A percentile compares a stretch with the other conserved stretches of the same genome.
Conservation (phyloP, 1,140 invertebrate genomes). For the Acromyrmex echinatior region DNA sequence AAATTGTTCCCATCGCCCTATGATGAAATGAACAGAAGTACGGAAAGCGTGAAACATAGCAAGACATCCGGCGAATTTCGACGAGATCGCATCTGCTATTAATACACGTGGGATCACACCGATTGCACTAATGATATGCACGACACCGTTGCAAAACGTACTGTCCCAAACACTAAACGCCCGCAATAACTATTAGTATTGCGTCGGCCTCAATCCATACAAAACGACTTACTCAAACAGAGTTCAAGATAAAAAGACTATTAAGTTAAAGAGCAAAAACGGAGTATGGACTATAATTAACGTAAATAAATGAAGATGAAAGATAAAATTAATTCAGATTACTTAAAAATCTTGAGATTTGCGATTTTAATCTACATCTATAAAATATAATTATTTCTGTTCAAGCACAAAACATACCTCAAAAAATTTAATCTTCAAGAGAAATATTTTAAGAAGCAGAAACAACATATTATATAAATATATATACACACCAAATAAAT, state of each 20-base stretch:
- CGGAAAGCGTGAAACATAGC: conserved; percentile 79
- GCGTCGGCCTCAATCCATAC: conserved; percentile 46
- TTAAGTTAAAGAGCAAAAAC: not conserved
- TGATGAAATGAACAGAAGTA: conserved; percentile 80
- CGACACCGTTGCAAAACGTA: conserved; percentile 49
- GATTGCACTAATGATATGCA: conserved; percentile 62
- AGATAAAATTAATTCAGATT: not conserved
- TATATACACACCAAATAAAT: not conserved
- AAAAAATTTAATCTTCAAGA: not conserved
- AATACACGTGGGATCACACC: conserved; percentile 68
- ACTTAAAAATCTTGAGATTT: not conserved
- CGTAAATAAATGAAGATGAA: not conserved
- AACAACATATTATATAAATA: not conserved
- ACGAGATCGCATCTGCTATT: conserved; percentile 81
- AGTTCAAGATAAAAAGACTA: not conserved
- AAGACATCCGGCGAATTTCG: conserved; percentile 85
- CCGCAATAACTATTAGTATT: conserved; percentile 39
- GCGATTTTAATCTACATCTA: not conserved
- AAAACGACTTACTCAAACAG: conserved; percentile 11
- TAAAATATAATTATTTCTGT: not conserved
- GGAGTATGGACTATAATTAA: not conserved
- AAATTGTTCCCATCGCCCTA: conserved; percentile 83
- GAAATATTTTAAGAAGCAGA: not conserved
- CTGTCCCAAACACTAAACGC: conserved; percentile 54
- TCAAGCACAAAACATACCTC: not conserved